Base-by-base conservation (phyloP, 2,888 invertebrate genomes). In the Metopia argyrocephala region DNA sequence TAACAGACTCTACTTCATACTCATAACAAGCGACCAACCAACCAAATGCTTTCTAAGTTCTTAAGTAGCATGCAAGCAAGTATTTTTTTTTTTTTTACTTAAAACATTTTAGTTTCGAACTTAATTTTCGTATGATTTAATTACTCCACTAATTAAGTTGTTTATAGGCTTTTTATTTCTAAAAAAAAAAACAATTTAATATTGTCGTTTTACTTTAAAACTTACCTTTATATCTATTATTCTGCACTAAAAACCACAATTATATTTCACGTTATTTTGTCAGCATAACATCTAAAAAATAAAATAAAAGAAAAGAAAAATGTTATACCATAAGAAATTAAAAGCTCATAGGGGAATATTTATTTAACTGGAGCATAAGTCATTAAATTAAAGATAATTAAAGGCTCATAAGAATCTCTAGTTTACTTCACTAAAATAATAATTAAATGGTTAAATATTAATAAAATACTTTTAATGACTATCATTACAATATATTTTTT, bases 181-280 rank as follows among this genome's bases (percentile, higher is more conserved):
- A 21, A 7, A 1, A 25, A 9, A 18, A 38, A 38, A 38, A 38
- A 12, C 9, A 5, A 9, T 31, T 31, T 31, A 12, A 12, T 12
- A 12, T 38, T 38, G 1, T 6, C 18, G 21, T 18, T 28, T 64
- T 12, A 15, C n/a, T 21, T 6, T 38, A 15, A 38, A 46, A 57
- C 65, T 76, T 69, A 62, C 69, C 62, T 76, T 46, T 76, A 15
- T 50, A 9, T 38, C 38, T 38, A 15, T 48, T 48, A 48, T 68
- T 59, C 59, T 12, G 38, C 45, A 38, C 12, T n/a, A 5, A 12
- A n/a, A 45, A 38, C 75, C 75, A 59, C 57, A 75, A 61, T 27
- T 66, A 59, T 45, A 7, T 65, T 59, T 52, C 23, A 21, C 5
- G n/a, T 20, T 48, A 52, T 45, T 25, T 45, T 21, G n/a, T 12